These are phyloP conservation scores for Apotomis turbidana DNA, from an alignment of 2,888 invertebrate genomes.

Conservation along the genomic window DNA sequence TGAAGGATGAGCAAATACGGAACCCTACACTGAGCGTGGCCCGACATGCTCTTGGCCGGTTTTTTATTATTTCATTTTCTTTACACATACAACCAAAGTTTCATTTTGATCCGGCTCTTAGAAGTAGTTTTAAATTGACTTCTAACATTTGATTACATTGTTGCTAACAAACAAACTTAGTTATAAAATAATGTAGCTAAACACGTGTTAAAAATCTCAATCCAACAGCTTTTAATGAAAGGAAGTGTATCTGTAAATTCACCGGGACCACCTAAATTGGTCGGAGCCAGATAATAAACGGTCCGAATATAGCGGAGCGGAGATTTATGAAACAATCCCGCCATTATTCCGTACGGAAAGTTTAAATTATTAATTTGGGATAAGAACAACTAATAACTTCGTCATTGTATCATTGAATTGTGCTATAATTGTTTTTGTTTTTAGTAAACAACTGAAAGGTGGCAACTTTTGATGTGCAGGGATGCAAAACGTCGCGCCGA, in stretches of 20 bases:
- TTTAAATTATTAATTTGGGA: constrained; percentile 41
- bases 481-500: too few relatives aligned
- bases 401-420: neutral
- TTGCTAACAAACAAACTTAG: too few relatives aligned
- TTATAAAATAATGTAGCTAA: too few relatives aligned
- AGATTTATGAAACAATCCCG: constrained; percentile 58
- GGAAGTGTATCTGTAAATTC: constrained; percentile 64
- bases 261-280: constrained; percentile 65
- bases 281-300: constrained; percentile 66
- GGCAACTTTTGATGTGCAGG: too few relatives aligned
- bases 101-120: too few relatives aligned
- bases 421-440: neutral
- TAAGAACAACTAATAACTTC: neutral
- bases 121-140: too few relatives aligned
- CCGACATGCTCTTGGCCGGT: too few relatives aligned
- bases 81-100: too few relatives aligned
- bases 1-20: too few relatives aligned
- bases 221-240: neutral
- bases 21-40: too few relatives aligned
- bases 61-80: too few relatives aligned
- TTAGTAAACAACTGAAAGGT: neutral
- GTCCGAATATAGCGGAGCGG: constrained; percentile 59
- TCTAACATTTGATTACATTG: too few relatives aligned
- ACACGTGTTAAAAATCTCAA: neutral
- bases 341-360: constrained; percentile 34